These are phyloP conservation scores for Drosophila prostipennis DNA, from an alignment of 2,888 invertebrate species.

Conservation along the genomic window DNA sequence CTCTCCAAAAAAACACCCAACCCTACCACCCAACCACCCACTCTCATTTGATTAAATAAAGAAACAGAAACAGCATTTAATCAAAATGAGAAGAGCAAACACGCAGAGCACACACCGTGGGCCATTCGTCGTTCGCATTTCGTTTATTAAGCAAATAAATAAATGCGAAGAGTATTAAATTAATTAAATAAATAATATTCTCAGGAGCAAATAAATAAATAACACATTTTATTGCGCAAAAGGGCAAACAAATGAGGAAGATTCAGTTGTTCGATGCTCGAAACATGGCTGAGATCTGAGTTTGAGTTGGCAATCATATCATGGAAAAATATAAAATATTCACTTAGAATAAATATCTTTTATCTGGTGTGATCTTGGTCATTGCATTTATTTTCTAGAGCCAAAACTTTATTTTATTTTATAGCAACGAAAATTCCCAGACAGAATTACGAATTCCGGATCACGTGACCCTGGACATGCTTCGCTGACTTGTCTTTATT, in stretches of 20 bases:
- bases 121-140: constrained; percentile 35
- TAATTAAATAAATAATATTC: constrained; percentile 67
- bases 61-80: constrained; percentile 67
- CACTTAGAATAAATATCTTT: not conserved
- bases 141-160: constrained; percentile 35
- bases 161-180: constrained; percentile 62
- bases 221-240: constrained; percentile 65
- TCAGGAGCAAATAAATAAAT: constrained; percentile 60
- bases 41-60: constrained; percentile 71
- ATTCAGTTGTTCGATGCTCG: constrained; percentile 19
- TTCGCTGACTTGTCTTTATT: constrained; percentile 57
- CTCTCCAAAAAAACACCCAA: constrained; percentile 1
- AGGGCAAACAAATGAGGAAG: constrained; percentile 41
- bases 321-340: not conserved
- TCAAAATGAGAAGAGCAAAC: constrained; percentile 68
- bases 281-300: not conserved
- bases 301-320: too few species aligned
- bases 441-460: constrained; percentile 11
- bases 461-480: constrained; percentile 28
- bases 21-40: constrained; percentile 9
- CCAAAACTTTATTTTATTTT: not conserved
- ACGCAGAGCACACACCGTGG: constrained; percentile 19
- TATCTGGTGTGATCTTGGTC: too few species aligned
- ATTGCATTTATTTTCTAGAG: not conserved
- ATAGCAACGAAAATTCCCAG: constrained; percentile 1